phyloP scores from a whole-genome alignment of 1,140 invertebrate genomes.

The Nilaparvata lugens region DNA sequence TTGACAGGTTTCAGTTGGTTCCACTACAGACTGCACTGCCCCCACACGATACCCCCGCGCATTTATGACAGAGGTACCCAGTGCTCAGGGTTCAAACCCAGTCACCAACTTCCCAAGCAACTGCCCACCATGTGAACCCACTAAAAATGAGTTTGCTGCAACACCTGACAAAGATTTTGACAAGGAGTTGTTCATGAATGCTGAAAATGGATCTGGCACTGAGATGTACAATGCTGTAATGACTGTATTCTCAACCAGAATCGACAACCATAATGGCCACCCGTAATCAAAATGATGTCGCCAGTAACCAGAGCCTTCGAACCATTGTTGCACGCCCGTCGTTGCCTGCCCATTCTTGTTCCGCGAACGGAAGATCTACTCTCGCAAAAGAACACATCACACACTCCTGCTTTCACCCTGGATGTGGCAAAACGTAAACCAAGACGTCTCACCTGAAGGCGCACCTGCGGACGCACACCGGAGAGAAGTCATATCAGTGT shows the following conservation, averaged over 20 bases:
- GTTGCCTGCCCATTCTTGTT: constrained; percentile 14
- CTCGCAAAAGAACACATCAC: constrained; percentile 43
- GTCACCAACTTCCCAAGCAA: not conserved
- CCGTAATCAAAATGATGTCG: constrained; percentile 34
- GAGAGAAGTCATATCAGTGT: constrained; percentile 63
- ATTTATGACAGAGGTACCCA: too few relatives aligned
- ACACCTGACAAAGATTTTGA: too few relatives aligned
- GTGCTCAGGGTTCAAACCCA: not conserved
- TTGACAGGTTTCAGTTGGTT: too few relatives aligned
- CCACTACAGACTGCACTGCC: too few relatives aligned
- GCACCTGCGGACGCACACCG: constrained; percentile 59
- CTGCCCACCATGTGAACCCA: too few relatives aligned
- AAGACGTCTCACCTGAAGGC: constrained; percentile 68
- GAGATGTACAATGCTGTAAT: constrained; percentile 21
- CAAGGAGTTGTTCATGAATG: not conserved
- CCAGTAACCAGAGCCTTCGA: constrained; percentile 31
- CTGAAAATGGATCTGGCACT: not conserved
- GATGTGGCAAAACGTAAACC: constrained; percentile 61
- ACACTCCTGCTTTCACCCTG: constrained; percentile 52
- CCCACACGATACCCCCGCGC: too few relatives aligned
- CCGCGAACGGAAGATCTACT: constrained; percentile 40
- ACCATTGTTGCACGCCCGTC: too few relatives aligned
- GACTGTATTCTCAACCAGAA: constrained; percentile 18
- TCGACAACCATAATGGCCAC: not conserved
- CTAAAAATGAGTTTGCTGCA: too few relatives aligned